phyloP scores from a whole-genome alignment of 2,888 invertebrate species.

The Eretmocerus hayati region DNA sequence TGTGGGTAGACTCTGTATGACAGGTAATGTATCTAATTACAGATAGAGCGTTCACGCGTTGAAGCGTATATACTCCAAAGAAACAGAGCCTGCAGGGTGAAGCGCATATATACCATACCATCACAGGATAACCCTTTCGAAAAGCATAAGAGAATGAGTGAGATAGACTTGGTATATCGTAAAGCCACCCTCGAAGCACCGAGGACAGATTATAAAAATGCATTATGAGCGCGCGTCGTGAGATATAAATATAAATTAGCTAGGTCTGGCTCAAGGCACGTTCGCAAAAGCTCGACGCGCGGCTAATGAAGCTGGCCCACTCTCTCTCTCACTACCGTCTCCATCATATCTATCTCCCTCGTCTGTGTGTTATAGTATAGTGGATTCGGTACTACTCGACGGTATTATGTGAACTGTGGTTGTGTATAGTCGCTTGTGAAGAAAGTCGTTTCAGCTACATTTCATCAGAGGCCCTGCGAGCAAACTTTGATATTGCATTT shows the following conservation, averaged over 20 bases:
- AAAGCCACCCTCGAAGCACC: conserved; percentile 19
- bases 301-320: conserved; percentile 19
- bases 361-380: too few relatives aligned
- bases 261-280: conserved; percentile 24
- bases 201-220: conserved; percentile 30
- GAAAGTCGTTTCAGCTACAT: conserved; percentile 9
- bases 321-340: too few relatives aligned
- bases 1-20: conserved; percentile 1
- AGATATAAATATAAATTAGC: conserved; percentile 30
- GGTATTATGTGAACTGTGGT: too few relatives aligned
- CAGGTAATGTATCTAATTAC: conserved; percentile 9
- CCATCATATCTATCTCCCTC: too few relatives aligned
- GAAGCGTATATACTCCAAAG: background rate
- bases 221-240: conserved; percentile 26
- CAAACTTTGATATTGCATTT: conserved; percentile 15
- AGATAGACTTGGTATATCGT: conserved; percentile 7
- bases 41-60: background rate
- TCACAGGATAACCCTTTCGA: conserved; percentile 12
- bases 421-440: conserved; percentile 1
- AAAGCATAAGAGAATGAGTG: background rate
- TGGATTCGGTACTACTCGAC: too few relatives aligned
- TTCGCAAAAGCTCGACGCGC: conserved; percentile 6
- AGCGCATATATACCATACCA: too few relatives aligned
- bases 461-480: conserved; percentile 7
- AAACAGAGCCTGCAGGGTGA: background rate